A percentile compares a stretch with the other conserved stretches of the same genome.
These are phyloP conservation scores for Drosophila persimilis DNA, from an alignment of 1,140 invertebrate species.

Conservation along the genomic window DNA sequence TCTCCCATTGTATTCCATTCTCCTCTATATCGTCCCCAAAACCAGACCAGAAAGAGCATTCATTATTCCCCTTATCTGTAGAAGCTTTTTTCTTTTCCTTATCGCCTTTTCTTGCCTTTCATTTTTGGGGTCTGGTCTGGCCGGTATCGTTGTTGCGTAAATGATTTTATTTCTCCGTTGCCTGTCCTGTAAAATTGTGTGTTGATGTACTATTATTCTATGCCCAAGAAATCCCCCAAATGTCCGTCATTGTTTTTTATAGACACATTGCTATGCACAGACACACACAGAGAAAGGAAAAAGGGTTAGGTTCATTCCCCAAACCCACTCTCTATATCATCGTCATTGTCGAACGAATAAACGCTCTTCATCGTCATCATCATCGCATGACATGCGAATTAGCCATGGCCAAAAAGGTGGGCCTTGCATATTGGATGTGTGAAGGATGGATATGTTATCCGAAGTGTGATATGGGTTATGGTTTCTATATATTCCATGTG, in stretches of 20 bases:
- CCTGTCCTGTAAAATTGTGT: slow-evolving; percentile 57
- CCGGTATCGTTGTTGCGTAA: slow-evolving; percentile 65
- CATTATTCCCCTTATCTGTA: too few relatives aligned
- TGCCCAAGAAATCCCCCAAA: slow-evolving; percentile 51
- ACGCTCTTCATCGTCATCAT: slow-evolving; percentile 45
- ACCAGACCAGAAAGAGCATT: slow-evolving; percentile 13
- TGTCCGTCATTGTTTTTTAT: slow-evolving; percentile 80
- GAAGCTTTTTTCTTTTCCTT: slow-evolving; percentile 33
- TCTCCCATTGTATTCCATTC: too few relatives aligned
- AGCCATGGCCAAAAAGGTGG: slow-evolving; percentile 69
- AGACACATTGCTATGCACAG: slow-evolving; percentile 54
- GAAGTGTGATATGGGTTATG: slow-evolving; percentile 20
- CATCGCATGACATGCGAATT: slow-evolving; percentile 60
- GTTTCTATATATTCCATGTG: slow-evolving; percentile 18
- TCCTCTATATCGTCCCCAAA: too few relatives aligned
- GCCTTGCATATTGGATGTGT: slow-evolving; percentile 46
- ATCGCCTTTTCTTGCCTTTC: slow-evolving; percentile 59
- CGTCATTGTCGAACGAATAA: slow-evolving; percentile 10
- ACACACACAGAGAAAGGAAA: slow-evolving; percentile 11
- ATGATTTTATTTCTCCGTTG: slow-evolving; percentile 70
- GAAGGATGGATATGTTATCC: slow-evolving; percentile 5
- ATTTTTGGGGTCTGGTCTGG: slow-evolving; percentile 47
- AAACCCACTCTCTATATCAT: slow-evolving; percentile 9
- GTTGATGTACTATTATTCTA: slow-evolving; percentile 80
- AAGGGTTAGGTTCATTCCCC: slow-evolving; percentile 49